Percentiles rank a stretch among this genome's conserved stretches.
These are phyloP conservation scores for Nematopogon swammerdamellus DNA, from an alignment of 2,888 invertebrate genomes.

Conservation along the genomic window DNA sequence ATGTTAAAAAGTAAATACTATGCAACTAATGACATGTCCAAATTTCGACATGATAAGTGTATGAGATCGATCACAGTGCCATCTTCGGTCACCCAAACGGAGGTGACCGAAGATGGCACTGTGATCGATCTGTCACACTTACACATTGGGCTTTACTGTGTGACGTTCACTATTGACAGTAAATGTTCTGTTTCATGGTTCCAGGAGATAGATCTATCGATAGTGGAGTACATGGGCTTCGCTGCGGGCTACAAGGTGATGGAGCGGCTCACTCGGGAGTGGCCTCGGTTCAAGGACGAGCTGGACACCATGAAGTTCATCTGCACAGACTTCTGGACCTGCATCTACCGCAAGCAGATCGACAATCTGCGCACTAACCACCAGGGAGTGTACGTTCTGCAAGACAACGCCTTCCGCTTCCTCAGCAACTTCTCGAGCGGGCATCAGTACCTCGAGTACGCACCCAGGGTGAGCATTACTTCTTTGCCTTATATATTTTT, in stretches of 20 bases:
- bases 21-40: too few species aligned
- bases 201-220: conserved; percentile 67
- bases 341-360: conserved; percentile 96
- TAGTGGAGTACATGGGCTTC: conserved; percentile 81
- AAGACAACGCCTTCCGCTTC: conserved; percentile 93
- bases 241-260: conserved; percentile 81
- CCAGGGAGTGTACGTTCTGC: conserved; percentile 95
- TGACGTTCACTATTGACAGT: too few species aligned
- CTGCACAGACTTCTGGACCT: conserved; percentile 99
- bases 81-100: too few species aligned
- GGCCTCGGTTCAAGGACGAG: conserved; percentile 94
- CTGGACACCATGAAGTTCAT: conserved; percentile 97
- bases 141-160: too few species aligned
- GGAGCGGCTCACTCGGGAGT: conserved; percentile 86
- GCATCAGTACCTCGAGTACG: conserved; percentile 87
- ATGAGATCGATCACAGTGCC: too few species aligned
- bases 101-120: too few species aligned
- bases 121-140: too few species aligned
- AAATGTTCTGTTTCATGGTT: conserved; percentile 6
- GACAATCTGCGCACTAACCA: conserved; percentile 97
- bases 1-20: too few species aligned
- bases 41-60: too few species aligned
- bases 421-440: conserved; percentile 84
- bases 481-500: neutral
- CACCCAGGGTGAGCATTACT: conserved; percentile 73